Evolutionary conservation across 2,113 vertebrate species (phyloP).

Genomic region (Natator depressus): DNA sequence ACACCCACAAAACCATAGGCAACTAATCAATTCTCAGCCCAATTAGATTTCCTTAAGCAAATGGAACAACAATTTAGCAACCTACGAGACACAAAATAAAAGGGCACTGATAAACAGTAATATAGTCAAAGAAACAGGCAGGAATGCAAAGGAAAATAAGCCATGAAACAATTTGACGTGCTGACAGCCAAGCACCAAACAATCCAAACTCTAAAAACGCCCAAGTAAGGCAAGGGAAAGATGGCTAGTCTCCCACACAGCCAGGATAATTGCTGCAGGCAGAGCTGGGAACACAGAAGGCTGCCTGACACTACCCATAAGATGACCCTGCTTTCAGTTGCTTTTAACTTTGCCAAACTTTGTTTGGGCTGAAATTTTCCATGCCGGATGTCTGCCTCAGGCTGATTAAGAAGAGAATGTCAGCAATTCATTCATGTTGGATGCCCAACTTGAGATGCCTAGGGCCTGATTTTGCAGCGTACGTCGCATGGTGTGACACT

Average conservation of each 20-base stretch:
- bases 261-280: background rate
- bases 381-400: rapidly evolving
- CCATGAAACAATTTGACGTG: background rate
- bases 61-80: background rate
- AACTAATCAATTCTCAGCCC: slow-evolving; percentile 4
- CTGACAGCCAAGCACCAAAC: background rate
- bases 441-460: background rate
- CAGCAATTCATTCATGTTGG: background rate
- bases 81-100: background rate
- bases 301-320: background rate
- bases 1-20: background rate
- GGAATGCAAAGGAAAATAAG: background rate
- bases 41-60: slow-evolving; percentile 33
- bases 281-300: background rate
- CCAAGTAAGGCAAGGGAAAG: background rate
- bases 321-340: background rate
- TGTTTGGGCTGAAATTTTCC: background rate
- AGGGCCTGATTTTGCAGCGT: background rate
- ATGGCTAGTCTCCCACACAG: background rate
- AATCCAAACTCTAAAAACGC: background rate
- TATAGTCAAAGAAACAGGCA: background rate
- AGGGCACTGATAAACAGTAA: background rate
- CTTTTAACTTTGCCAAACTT: background rate
- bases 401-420: rapidly evolving
- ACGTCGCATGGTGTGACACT: rapidly evolving